phyloP scores from a whole-genome alignment of 53 echinoderm and acorn worm species.

The Paelopatides confundens region DNA sequence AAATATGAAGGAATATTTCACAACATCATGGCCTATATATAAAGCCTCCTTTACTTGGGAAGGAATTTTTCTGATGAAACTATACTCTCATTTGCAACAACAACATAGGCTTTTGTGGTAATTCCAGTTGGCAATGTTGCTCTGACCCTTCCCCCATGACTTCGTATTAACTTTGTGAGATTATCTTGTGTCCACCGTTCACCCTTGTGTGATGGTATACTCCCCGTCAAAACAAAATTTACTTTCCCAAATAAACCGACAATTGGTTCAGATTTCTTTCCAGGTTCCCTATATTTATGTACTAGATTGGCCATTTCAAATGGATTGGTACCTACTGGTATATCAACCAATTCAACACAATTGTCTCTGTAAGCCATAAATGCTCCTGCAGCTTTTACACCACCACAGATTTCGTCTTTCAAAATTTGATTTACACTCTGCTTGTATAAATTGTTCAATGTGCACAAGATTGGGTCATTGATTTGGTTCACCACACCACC shows the following conservation, averaged over 20 bases:
- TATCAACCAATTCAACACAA: not conserved
- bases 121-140: not conserved
- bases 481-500: constrained; percentile 53
- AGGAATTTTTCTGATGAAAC: not conserved
- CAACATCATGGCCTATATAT: constrained; percentile 3
- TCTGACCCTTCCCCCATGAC: not conserved
- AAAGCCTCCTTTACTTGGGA: not conserved
- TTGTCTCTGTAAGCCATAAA: not conserved
- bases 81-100: not conserved
- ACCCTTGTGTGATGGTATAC: not conserved
- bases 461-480: constrained; percentile 52
- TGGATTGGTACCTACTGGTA: not conserved
- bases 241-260: too few relatives aligned
- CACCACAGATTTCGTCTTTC: not conserved
- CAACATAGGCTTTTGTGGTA: not conserved
- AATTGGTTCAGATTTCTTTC: not conserved
- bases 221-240: constrained; percentile 19
- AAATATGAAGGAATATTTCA: not conserved
- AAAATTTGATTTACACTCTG: not conserved
- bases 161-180: not conserved
- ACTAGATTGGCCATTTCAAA: not conserved
- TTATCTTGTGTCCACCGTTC: not conserved
- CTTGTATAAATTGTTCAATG: constrained; percentile 2
- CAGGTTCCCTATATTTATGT: not conserved
- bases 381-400: not conserved